phyloP scores from a whole-genome alignment of 2,113 vertebrate species.

The Misgurnus anguillicaudatus region DNA sequence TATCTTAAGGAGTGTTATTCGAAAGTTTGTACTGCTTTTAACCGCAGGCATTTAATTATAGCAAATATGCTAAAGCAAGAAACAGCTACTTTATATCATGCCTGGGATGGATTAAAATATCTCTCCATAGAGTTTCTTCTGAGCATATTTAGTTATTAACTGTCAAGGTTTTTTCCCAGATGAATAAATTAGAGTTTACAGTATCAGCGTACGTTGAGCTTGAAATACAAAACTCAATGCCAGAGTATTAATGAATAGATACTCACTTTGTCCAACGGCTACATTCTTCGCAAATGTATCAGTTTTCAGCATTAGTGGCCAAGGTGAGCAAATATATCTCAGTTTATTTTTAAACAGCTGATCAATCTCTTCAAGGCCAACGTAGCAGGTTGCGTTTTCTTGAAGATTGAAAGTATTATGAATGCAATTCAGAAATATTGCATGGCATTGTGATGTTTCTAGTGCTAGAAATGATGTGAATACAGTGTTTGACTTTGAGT shows the following conservation, averaged over 20 bases:
- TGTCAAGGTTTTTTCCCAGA: conserved; percentile 17
- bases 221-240: neutral
- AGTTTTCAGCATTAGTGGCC: neutral
- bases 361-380: conserved; percentile 6
- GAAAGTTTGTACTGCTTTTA: neutral
- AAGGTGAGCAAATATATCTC: neutral
- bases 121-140: conserved; percentile 1
- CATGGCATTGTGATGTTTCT: conserved; percentile 1
- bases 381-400: neutral
- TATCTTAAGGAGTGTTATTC: neutral
- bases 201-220: neutral
- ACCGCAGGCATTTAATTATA: conserved; percentile 1
- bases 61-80: neutral
- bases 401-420: neutral
- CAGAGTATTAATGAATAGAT: conserved; percentile 5
- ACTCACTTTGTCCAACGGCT: neutral
- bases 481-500: neutral
- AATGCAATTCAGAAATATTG: neutral
- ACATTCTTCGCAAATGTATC: neutral
- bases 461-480: neutral
- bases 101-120: conserved; percentile 1
- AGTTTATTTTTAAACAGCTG: neutral
- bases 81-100: conserved; percentile 9
- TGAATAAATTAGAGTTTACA: conserved; percentile 1
- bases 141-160: conserved; percentile 7